A percentile compares a stretch with the other conserved stretches of the same genome.
Conservation (phyloP, 2,888 invertebrate species). For the Epicampocera succincta region DNA sequence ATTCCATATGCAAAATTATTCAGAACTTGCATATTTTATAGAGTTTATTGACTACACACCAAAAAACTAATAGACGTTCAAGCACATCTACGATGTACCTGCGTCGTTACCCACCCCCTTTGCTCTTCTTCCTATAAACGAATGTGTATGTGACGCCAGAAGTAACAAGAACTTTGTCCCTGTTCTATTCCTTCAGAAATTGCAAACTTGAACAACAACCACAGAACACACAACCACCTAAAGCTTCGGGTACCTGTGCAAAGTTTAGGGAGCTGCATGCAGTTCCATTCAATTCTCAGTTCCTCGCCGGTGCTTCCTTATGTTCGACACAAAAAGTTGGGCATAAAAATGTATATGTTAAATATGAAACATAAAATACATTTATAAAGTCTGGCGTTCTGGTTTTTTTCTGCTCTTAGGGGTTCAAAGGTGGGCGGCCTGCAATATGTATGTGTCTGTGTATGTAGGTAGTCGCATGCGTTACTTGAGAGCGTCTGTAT, state of each 20-base stretch:
- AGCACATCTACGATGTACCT: background rate
- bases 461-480: background rate
- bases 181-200: slow-evolving; percentile 8
- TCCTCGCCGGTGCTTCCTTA: slow-evolving; percentile 40
- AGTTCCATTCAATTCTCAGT: slow-evolving; percentile 15
- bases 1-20: slow-evolving; percentile 69
- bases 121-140: too few relatives aligned
- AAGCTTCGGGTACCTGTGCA: slow-evolving; percentile 37
- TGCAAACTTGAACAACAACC: slow-evolving; percentile 6
- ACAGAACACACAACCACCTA: slow-evolving; percentile 33
- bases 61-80: slow-evolving; percentile 10
- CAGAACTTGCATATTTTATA: slow-evolving; percentile 72
- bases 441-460: background rate
- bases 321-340: slow-evolving; percentile 59
- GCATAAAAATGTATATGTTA: slow-evolving; percentile 48
- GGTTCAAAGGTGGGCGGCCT: background rate
- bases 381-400: background rate
- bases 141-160: background rate
- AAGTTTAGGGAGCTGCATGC: slow-evolving; percentile 39
- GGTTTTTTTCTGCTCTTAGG: background rate
- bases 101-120: background rate
- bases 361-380: slow-evolving; percentile 40
- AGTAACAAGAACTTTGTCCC: slow-evolving; percentile 51
- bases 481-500: background rate
- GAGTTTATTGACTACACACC: slow-evolving; percentile 65